These are phyloP conservation scores for Lerista edwardsae DNA, from an alignment of 2,797 vertebrate genomes.

Conservation along the genomic window DNA sequence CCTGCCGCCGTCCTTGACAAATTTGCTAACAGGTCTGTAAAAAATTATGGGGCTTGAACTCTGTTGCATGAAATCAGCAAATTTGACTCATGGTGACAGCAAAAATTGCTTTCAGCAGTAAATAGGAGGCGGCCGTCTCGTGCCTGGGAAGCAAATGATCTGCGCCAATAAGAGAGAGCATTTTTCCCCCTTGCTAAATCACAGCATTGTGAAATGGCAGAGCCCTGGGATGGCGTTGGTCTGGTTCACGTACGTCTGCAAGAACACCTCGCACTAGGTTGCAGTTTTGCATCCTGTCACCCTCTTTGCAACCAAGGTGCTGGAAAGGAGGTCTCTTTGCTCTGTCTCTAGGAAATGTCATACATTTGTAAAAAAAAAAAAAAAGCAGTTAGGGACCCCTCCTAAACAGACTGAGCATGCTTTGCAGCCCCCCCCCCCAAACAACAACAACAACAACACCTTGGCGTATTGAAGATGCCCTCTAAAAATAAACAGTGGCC, in stretches of 20 bases:
- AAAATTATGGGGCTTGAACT: neutral
- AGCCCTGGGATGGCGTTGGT: neutral
- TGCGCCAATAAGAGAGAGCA: neutral
- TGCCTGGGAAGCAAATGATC: conserved; percentile 5
- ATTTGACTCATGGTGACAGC: conserved; percentile 18
- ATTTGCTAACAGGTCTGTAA: neutral
- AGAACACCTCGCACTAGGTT: neutral
- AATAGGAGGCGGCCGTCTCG: neutral
- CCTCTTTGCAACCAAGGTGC: neutral
- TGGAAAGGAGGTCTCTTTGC: too few species aligned
- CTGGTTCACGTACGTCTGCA: neutral
- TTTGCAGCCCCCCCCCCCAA: too few species aligned
- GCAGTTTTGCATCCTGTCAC: neutral
- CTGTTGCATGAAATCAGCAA: neutral
- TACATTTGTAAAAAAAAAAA: too few species aligned
- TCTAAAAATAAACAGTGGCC: too few species aligned
- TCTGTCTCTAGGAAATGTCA: too few species aligned
- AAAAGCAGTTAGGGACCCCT: too few species aligned
- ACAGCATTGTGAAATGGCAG: neutral
- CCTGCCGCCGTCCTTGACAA: neutral
- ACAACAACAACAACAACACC: too few species aligned
- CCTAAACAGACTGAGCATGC: too few species aligned
- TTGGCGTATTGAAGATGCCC: too few species aligned
- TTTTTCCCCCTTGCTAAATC: neutral
- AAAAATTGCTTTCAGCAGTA: conserved; percentile 18